Percentiles rank a stretch among this genome's conserved stretches.
phyloP scores from a whole-genome alignment of 2,888 invertebrate species.

The Nephrotoma flavescens region DNA sequence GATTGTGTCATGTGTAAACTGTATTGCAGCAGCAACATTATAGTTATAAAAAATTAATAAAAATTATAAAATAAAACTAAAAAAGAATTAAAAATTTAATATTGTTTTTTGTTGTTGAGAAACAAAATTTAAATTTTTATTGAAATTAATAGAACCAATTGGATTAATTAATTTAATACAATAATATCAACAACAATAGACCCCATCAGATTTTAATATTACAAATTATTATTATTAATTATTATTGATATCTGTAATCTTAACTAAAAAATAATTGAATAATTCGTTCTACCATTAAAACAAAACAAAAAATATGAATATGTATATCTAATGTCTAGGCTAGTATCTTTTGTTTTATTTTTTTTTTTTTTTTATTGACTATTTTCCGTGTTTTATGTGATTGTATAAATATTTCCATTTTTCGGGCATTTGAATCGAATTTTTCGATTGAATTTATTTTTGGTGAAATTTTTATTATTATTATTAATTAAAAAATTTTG shows the following conservation, averaged over 20 bases:
- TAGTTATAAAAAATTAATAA: constrained; percentile 8
- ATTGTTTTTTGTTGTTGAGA: constrained; percentile 6
- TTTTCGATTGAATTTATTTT: neutral
- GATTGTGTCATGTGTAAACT: constrained; percentile 16
- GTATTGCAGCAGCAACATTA: constrained; percentile 16
- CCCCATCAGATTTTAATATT: constrained; percentile 4
- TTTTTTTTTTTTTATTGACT: neutral
- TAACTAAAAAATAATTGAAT: neutral
- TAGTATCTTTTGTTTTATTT: neutral
- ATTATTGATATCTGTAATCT: neutral
- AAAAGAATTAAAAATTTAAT: constrained; percentile 6
- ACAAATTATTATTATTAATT: constrained; percentile 3
- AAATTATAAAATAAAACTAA: constrained; percentile 6
- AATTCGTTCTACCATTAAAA: neutral
- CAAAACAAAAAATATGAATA: neutral
- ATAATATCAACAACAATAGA: constrained; percentile 3
- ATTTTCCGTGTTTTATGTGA: neutral
- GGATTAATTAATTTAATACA: constrained; percentile 1
- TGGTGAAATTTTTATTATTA: neutral
- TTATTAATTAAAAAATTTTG: neutral
- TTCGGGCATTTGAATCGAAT: neutral
- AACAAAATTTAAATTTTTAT: neutral
- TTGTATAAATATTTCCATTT: constrained; percentile 1
- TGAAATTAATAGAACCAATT: constrained; percentile 1
- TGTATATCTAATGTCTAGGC: constrained; percentile 2